Base-by-base conservation (phyloP, 1,140 invertebrate genomes). In the Apis laboriosa region DNA sequence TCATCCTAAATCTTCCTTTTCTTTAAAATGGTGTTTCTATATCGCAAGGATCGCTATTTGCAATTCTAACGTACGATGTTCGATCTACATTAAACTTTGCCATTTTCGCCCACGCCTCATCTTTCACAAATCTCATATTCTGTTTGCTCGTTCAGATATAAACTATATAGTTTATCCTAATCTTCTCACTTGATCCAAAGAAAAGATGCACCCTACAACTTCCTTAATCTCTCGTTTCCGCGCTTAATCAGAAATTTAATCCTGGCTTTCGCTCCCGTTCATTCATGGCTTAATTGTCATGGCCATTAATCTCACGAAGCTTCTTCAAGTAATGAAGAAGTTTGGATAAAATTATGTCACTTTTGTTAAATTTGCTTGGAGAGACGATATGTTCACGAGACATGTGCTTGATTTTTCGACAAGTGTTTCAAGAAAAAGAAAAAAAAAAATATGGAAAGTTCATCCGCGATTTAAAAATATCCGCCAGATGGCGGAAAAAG, bases 21-120 rank as follows among this genome's bases (percentile, higher is more conserved):
- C 17, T 21, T 34, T 34, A n/a, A 70, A 49, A 9, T 43, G 71
- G 7, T 21, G 19, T 17, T 9, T 73, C 19, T 2, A 73, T 28
- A 73, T 77, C 55, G 15, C 53, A 0, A n/a, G 17, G 51, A 43
- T 55, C 55, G 19, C 43, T 17, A 78, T 78, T 78, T 78, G 66
- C 55, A 78, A 78, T 78, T 78, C 55, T 60, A 60, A 78, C 43
- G 2, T 17, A 34, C 53, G 13, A 28, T 21, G 17, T 53, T 49
- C 55, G 9, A n/a, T 11, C n/a, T 1, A n/a, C 15, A 58, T 58
- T n/a, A 56, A 15, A 78, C 15, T 56, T 21, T 21, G 58, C 12
- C 15, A 19, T 21, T 49, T 63, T 28, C 49, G 21, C 13, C 17
- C 15, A 24, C n/a, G 28, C 2, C 34, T 28, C 60, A 60, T 78